These are phyloP conservation scores for Calosoma granatense DNA, from an alignment of 1,140 invertebrate genomes.

Conservation along the genomic window DNA sequence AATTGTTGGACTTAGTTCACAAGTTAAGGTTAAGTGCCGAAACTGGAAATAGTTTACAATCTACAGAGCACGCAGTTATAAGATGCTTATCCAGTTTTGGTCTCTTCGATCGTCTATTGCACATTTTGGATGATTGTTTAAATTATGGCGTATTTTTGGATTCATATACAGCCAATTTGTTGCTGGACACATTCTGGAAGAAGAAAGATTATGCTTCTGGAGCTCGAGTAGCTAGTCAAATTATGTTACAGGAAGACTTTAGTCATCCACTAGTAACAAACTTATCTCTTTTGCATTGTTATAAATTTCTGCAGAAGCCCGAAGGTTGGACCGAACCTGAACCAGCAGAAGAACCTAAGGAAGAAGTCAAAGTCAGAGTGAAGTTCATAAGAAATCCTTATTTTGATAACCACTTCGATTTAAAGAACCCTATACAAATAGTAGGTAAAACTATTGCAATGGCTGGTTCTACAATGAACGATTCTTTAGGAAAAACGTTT, in stretches of 20 bases:
- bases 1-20: slow-evolving; percentile 56
- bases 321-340: slow-evolving; percentile 40
- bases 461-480: slow-evolving; percentile 42
- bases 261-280: slow-evolving; percentile 57
- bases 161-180: slow-evolving; percentile 61
- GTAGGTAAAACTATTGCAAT: slow-evolving; percentile 69
- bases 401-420: slow-evolving; percentile 82
- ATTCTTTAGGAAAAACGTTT: slow-evolving; percentile 50
- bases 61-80: slow-evolving; percentile 72
- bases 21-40: slow-evolving; percentile 59
- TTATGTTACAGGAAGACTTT: slow-evolving; percentile 86
- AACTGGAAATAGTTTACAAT: slow-evolving; percentile 57
- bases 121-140: slow-evolving; percentile 66
- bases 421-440: slow-evolving; percentile 52
- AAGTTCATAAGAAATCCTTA: slow-evolving; percentile 67
- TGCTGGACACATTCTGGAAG: slow-evolving; percentile 73
- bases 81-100: slow-evolving; percentile 51
- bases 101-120: slow-evolving; percentile 50
- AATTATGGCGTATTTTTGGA: slow-evolving; percentile 88
- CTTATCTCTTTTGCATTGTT: slow-evolving; percentile 64
- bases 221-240: slow-evolving; percentile 60
- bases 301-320: slow-evolving; percentile 57
- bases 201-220: slow-evolving; percentile 58
- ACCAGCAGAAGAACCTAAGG: slow-evolving; percentile 38
- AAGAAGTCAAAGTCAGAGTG: slow-evolving; percentile 68